Base-by-base conservation (phyloP, 2,797 vertebrate species). In the Poecilia gillii region DNA sequence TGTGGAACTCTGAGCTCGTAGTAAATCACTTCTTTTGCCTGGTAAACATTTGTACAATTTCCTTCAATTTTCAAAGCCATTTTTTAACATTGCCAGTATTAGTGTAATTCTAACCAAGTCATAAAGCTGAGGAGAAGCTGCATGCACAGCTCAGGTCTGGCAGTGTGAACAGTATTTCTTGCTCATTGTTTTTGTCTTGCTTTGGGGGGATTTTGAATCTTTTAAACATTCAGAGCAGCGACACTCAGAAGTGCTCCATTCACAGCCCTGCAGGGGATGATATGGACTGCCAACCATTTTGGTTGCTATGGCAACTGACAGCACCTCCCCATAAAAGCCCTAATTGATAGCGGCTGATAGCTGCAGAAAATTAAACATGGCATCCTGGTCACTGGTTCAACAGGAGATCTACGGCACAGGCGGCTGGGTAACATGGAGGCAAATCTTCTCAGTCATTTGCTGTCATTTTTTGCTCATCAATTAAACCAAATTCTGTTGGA, bases 281-380 rank as follows among this genome's bases (percentile, higher is more conserved):
- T 72, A 68, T 36, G 36, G 64, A 31, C 87, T 84, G 87, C 89
- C 87, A 86, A 86, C 87, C 80, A 89, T 78, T 66, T 39, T 4
- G 76, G 89, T 94, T 87, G 76, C 89, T 83, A 89, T 85, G 82
- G 93, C 73, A 88, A 94, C 77, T 79, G 82, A 84, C 82, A 87
- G 87, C 80, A 73, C 89, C 86, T 85, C 86, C 85, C 85, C 73
- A 84, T 87, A 91, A 88, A 89, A 74, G 80, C 74, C 84, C 73
- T 92, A 90, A 93, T 90, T 94, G 89, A 94, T 88, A 87, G 85
- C 70, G 73, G 83, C 36, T 81, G 83, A 90, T 84, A 88, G 84
- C 66, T 73, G 78, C 73, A 68, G 85, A 87, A 84, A 88, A 93
- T 90, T 85, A 84, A 86, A 84, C 64, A 73, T 86, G 74, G 77